Percentiles rank a stretch among this genome's conserved stretches.
Conservation (phyloP, 2,113 vertebrate species). For the Hippocampus barbouri region DNA sequence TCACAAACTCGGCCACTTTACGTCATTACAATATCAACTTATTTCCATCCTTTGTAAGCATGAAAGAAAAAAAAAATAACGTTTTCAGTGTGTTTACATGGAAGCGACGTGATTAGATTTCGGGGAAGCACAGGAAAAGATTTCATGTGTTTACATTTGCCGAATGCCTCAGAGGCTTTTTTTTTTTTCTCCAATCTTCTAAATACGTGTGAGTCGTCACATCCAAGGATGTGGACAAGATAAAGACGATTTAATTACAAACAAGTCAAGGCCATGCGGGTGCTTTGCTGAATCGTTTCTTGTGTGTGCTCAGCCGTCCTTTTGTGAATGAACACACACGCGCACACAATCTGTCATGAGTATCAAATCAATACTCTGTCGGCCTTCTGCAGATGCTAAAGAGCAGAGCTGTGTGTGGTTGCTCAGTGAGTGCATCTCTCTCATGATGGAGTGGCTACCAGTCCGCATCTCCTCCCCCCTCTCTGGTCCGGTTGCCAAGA, state of each 20-base stretch:
- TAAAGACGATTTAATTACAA: constrained; percentile 42
- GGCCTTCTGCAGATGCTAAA: background rate
- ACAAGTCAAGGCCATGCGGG: constrained; percentile 45
- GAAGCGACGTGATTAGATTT: constrained; percentile 37
- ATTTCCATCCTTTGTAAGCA: constrained; percentile 15
- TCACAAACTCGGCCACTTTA: constrained; percentile 13
- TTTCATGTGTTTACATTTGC: constrained; percentile 36
- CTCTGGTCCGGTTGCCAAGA: no score
- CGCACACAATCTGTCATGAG: constrained; percentile 16
- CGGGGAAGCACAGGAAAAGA: constrained; percentile 10
- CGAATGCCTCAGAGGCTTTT: constrained; percentile 18
- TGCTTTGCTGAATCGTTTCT: constrained; percentile 24
- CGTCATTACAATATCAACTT: constrained; percentile 2
- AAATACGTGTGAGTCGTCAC: constrained; percentile 45
- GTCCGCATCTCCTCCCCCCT: no score
- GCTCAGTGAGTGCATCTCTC: background rate
- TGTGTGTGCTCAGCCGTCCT: constrained; percentile 21
- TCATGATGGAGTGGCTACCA: background rate
- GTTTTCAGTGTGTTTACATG: constrained; percentile 34
- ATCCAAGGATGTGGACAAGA: constrained; percentile 33
- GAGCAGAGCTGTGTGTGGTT: background rate
- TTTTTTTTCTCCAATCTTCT: constrained; percentile 27
- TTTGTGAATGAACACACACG: constrained; percentile 26
- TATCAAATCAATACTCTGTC: background rate
- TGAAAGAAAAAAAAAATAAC: constrained; percentile 1